These are phyloP conservation scores for Bombus polaris DNA, from an alignment of 1,140 invertebrate species.

Conservation along the genomic window DNA sequence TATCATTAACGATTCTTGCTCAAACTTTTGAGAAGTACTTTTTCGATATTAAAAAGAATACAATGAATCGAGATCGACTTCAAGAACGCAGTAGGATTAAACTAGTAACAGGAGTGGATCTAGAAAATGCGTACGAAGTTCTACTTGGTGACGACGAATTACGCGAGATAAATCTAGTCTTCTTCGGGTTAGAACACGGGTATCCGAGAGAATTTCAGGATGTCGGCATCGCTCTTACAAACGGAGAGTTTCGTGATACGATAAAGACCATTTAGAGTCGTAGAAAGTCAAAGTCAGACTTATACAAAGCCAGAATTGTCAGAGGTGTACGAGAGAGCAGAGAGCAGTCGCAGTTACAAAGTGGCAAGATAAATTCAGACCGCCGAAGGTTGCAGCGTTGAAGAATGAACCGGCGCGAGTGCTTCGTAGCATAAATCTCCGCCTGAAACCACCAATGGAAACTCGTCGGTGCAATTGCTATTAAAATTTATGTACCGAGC, in stretches of 20 bases:
- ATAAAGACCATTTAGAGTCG: constrained; percentile 10
- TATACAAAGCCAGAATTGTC: not conserved
- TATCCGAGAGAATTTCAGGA: not conserved
- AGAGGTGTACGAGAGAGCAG: not conserved
- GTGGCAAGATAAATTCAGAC: constrained; percentile 4
- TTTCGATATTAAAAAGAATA: too few species aligned
- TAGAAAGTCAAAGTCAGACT: not conserved
- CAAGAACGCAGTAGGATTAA: too few species aligned
- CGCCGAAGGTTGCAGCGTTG: not conserved
- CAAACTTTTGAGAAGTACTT: too few species aligned
- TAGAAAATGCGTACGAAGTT: not conserved
- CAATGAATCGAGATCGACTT: too few species aligned
- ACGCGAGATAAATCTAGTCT: constrained; percentile 1
- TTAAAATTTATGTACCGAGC: not conserved
- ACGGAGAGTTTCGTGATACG: not conserved
- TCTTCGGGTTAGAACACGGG: not conserved
- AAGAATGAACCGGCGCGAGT: not conserved
- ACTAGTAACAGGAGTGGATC: not conserved
- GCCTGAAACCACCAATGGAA: too few species aligned
- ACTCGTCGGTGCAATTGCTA: not conserved
- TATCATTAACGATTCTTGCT: too few species aligned
- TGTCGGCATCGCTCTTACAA: not conserved
- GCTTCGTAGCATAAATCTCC: not conserved
- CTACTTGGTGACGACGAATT: not conserved
- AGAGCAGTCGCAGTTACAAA: not conserved